Percentiles rank a stretch among this genome's conserved stretches.
Conservation (phyloP, 23 tunicate genomes). For the Botrylloides violaceus region DNA sequence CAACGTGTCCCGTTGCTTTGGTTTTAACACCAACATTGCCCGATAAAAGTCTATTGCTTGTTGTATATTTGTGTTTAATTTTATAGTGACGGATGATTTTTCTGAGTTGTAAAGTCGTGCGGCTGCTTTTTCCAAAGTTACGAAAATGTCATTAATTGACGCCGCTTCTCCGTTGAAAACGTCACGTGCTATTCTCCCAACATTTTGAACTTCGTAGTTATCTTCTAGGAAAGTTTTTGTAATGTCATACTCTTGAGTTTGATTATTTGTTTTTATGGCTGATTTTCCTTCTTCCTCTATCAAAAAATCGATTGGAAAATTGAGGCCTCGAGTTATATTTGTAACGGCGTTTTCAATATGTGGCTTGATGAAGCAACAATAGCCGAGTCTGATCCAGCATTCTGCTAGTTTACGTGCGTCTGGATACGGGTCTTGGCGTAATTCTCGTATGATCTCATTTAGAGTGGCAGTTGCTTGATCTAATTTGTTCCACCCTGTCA, state of each 20-base stretch:
- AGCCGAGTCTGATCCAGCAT: slow-evolving; percentile 31
- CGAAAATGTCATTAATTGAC: slow-evolving; percentile 26
- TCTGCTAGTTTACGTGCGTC: slow-evolving; percentile 38
- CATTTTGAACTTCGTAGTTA: slow-evolving; percentile 11
- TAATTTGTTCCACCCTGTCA: slow-evolving; percentile 31
- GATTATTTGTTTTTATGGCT: not conserved
- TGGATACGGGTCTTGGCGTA: slow-evolving; percentile 22
- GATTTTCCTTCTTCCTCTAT: not conserved
- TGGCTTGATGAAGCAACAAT: slow-evolving; percentile 37
- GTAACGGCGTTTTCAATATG: slow-evolving; percentile 40
- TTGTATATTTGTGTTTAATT: slow-evolving; percentile 46
- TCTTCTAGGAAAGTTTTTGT: slow-evolving; percentile 27
- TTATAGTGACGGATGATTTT: slow-evolving; percentile 30
- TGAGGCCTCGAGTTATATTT: slow-evolving; percentile 51
- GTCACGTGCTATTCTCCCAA: slow-evolving; percentile 29
- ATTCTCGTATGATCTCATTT: slow-evolving; percentile 33
- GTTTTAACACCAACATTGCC: slow-evolving; percentile 57
- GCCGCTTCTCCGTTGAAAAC: slow-evolving; percentile 34
- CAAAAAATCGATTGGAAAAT: slow-evolving; percentile 8
- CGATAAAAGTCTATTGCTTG: slow-evolving; percentile 43
- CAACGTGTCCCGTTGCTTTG: slow-evolving; percentile 36
- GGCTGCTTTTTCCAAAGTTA: slow-evolving; percentile 44
- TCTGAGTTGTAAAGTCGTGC: slow-evolving; percentile 30
- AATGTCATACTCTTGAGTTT: slow-evolving; percentile 6
- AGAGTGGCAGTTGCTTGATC: slow-evolving; percentile 58